Conservation (phyloP, 2,113 vertebrate genomes). For the Erpornis zantholeuca region DNA sequence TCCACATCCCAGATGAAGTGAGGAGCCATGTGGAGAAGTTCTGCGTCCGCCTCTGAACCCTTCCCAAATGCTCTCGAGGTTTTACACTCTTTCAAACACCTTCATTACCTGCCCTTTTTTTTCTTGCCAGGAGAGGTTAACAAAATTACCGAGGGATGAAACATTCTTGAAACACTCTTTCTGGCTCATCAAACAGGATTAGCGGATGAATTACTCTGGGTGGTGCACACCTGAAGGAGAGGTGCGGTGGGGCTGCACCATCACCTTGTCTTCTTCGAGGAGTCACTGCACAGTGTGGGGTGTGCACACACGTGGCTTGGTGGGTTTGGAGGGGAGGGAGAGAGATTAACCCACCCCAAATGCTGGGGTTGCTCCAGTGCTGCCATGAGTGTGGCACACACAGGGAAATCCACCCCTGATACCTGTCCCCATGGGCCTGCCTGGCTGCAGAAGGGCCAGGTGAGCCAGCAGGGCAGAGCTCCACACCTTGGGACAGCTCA, state of each 20-base stretch:
- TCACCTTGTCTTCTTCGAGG: neutral
- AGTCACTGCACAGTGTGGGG: neutral
- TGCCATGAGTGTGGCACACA: fast-evolving
- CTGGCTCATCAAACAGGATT: constrained; percentile 42
- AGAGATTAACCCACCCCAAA: neutral
- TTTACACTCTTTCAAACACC: constrained; percentile 47
- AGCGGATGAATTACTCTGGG: neutral
- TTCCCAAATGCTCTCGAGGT: constrained; percentile 28
- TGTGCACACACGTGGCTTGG: fast-evolving
- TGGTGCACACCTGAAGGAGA: neutral
- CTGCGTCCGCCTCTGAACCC: neutral
- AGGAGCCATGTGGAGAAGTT: constrained; percentile 45
- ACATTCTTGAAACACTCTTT: constrained; percentile 49
- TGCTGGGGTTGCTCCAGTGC: fast-evolving
- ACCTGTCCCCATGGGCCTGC: too few relatives aligned
- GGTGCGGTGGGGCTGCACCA: neutral
- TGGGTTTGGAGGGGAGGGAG: neutral
- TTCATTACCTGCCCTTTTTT: constrained; percentile 24
- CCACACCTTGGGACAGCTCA: neutral
- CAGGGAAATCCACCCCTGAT: neutral
- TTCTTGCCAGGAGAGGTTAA: constrained; percentile 31
- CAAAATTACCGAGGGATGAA: constrained; percentile 19
- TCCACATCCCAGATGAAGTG: constrained; percentile 48
- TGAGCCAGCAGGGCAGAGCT: neutral
- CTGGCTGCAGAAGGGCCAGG: neutral